Evolutionary conservation across 1,140 invertebrate genomes (phyloP).

Genomic region (Oppia nitens): DNA sequence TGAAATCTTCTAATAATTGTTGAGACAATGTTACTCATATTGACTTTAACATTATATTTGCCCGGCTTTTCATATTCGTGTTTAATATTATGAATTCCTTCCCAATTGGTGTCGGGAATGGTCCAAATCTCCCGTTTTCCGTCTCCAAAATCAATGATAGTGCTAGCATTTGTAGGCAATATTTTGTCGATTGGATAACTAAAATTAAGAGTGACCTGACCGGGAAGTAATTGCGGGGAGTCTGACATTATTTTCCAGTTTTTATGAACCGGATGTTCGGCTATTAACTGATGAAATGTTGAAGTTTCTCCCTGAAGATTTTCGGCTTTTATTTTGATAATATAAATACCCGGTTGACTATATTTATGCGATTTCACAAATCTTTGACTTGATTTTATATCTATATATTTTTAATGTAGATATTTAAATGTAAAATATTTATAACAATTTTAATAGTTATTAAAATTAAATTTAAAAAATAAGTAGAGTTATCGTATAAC

Average conservation of each 20-base stretch:
- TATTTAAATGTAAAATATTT: background rate
- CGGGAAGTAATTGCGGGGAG: conserved; percentile 21
- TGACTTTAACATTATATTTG: conserved; percentile 20
- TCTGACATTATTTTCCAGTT: conserved; percentile 20
- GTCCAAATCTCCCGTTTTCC: conserved; percentile 19
- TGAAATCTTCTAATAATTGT: conserved; percentile 14
- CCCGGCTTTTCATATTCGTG: conserved; percentile 22
- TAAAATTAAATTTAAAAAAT: background rate
- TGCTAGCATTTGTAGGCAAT: conserved; percentile 23
- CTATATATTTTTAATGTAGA: conserved; percentile 10
- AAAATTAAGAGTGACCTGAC: conserved; percentile 17
- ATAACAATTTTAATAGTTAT: background rate
- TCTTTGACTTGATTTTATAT: conserved; percentile 17
- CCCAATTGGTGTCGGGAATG: conserved; percentile 19
- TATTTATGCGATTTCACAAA: conserved; percentile 20
- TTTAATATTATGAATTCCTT: conserved; percentile 16
- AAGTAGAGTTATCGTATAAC: conserved; percentile 4
- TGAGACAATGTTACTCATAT: conserved; percentile 22
- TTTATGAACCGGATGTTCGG: conserved; percentile 21
- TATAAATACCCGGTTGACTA: conserved; percentile 21
- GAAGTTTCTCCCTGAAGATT: conserved; percentile 22
- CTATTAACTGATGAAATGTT: conserved; percentile 17
- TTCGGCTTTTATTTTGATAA: conserved; percentile 19
- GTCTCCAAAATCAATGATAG: conserved; percentile 21
- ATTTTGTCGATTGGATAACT: conserved; percentile 18